phyloP scores from a whole-genome alignment of 2,797 vertebrate genomes.

The Centroberyx gerrardi region DNA sequence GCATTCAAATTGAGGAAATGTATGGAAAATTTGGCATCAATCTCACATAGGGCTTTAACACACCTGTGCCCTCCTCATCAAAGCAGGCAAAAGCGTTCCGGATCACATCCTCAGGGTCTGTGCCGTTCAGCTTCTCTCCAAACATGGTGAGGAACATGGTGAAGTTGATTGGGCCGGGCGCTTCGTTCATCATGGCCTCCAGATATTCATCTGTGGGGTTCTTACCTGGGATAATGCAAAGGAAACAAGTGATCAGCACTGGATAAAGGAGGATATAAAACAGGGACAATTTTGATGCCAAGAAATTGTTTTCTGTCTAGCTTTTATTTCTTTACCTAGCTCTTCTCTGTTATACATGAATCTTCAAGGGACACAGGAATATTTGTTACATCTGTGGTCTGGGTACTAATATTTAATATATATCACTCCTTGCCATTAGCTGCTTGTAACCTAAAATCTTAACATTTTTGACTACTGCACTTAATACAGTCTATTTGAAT shows the following conservation, averaged over 20 bases:
- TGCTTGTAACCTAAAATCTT: constrained; percentile 10
- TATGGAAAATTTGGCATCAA: neutral
- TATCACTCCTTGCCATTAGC: too few species aligned
- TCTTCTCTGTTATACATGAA: too few species aligned
- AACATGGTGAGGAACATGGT: constrained; percentile 99
- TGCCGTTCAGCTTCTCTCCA: constrained; percentile 96
- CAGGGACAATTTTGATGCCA: too few species aligned
- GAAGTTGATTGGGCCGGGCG: constrained; percentile 91
- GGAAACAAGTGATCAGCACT: neutral
- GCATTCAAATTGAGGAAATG: neutral
- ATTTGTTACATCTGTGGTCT: too few species aligned
- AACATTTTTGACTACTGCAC: neutral
- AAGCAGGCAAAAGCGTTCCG: constrained; percentile 96
- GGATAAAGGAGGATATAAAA: neutral
- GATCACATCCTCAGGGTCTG: constrained; percentile 95
- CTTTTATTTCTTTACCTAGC: neutral
- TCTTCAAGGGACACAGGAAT: too few species aligned
- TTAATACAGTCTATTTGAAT: too few species aligned
- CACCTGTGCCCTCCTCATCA: constrained; percentile 94
- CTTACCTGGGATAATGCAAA: constrained; percentile 86
- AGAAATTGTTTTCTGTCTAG: too few species aligned
- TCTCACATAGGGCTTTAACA: neutral
- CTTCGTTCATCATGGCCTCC: constrained; percentile 97
- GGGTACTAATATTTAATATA: too few species aligned
- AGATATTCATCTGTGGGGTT: constrained; percentile 96